These are phyloP conservation scores for Dysmachus trigonus DNA, from an alignment of 2,888 invertebrate genomes.

Conservation along the genomic window DNA sequence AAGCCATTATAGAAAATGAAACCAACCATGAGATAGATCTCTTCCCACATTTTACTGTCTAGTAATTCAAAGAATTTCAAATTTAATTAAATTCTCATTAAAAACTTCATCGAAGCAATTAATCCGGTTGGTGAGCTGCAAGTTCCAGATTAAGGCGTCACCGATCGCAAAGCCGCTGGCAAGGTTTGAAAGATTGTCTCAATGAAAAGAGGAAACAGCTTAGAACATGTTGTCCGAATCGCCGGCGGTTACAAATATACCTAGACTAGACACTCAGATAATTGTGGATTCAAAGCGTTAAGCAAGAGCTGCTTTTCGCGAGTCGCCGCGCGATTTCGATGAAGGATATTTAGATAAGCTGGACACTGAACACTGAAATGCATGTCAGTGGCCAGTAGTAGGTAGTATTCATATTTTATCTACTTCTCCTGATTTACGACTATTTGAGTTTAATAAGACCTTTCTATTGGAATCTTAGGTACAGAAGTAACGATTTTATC, in stretches of 20 bases:
- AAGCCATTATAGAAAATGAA: background rate
- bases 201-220: background rate
- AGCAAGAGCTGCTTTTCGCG: background rate
- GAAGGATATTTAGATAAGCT: background rate
- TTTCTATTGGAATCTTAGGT: background rate
- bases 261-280: background rate
- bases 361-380: background rate
- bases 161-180: background rate
- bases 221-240: background rate
- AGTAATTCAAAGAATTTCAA: background rate
- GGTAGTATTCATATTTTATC: background rate
- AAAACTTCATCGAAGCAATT: constrained; percentile 17
- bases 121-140: background rate
- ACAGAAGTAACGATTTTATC: no score
- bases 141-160: background rate
- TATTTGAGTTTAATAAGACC: background rate
- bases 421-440: background rate
- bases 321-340: background rate
- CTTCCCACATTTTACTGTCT: background rate
- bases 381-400: background rate
- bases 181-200: background rate
- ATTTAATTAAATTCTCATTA: constrained; percentile 16
- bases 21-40: background rate
- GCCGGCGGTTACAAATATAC: background rate
- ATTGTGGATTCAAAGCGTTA: background rate